Conservation (phyloP, 2,797 vertebrate genomes). For the Crenichthys baileyi region DNA sequence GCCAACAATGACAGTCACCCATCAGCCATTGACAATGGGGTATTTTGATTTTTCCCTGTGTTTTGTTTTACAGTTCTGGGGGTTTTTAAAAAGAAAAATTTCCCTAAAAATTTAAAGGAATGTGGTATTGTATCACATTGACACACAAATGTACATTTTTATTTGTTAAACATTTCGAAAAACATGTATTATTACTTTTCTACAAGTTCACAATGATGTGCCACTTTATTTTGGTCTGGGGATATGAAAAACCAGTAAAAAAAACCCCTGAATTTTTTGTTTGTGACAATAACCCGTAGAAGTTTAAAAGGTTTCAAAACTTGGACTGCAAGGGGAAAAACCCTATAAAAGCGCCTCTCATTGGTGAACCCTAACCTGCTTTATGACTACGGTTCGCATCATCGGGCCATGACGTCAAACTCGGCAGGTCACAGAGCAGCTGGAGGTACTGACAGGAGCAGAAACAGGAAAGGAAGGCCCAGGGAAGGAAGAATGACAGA, state of each 20-base stretch:
- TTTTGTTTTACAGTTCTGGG: too few relatives aligned
- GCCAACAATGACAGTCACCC: too few relatives aligned
- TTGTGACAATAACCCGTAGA: neutral
- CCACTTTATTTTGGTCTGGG: neutral
- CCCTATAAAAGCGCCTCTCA: neutral
- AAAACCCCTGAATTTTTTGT: neutral
- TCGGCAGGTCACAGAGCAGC: constrained; percentile 45
- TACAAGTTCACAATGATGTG: too few relatives aligned
- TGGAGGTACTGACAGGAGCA: constrained; percentile 56
- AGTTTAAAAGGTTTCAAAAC: neutral
- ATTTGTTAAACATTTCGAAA: constrained; percentile 4
- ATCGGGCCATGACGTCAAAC: constrained; percentile 22
- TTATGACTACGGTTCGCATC: constrained; percentile 16
- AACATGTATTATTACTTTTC: neutral
- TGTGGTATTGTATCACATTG: neutral
- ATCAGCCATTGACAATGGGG: too few relatives aligned
- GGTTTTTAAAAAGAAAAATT: too few relatives aligned
- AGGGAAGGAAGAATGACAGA: constrained; percentile 54
- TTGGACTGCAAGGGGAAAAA: neutral
- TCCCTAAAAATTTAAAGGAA: too few relatives aligned
- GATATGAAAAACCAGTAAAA: too few relatives aligned
- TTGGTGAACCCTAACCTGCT: neutral
- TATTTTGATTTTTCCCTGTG: too few relatives aligned
- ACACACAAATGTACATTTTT: constrained; percentile 1
- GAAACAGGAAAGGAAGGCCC: constrained; percentile 65